A percentile compares a stretch with the other conserved stretches of the same genome.
These are phyloP conservation scores for Molossus alvarezi DNA, from an alignment of 2,797 vertebrate genomes.

Conservation along the genomic window DNA sequence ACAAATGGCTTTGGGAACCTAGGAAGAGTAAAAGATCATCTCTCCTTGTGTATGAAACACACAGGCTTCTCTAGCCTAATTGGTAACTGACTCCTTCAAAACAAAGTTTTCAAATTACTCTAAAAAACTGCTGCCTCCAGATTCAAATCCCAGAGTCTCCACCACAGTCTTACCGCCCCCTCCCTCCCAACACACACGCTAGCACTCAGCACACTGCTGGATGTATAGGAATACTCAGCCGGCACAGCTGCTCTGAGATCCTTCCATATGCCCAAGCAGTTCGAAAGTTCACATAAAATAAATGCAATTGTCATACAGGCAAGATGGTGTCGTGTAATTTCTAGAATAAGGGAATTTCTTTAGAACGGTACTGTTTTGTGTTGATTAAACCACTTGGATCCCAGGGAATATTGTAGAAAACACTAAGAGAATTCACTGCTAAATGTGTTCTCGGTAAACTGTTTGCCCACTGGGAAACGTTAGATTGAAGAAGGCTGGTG, in stretches of 20 bases:
- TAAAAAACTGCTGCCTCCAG: slow-evolving; percentile 37
- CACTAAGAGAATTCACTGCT: background rate
- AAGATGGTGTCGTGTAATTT: background rate
- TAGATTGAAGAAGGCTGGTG: background rate
- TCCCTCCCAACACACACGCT: background rate
- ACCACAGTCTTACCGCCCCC: background rate
- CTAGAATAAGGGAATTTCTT: background rate
- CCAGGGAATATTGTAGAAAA: slow-evolving; percentile 1
- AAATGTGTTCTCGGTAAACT: background rate
- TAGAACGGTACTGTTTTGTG: background rate
- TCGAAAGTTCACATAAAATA: slow-evolving; percentile 8
- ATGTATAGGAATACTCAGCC: background rate
- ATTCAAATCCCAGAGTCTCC: background rate
- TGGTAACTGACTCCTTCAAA: slow-evolving; percentile 52
- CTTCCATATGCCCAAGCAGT: background rate
- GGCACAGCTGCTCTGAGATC: background rate
- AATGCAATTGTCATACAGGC: background rate
- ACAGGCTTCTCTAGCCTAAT: slow-evolving; percentile 35
- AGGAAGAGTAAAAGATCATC: slow-evolving; percentile 14
- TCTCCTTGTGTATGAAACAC: slow-evolving; percentile 29
- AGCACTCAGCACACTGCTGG: background rate
- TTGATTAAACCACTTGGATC: background rate
- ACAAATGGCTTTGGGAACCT: slow-evolving; percentile 16
- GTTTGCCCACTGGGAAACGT: background rate
- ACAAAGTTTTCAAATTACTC: slow-evolving; percentile 55